Percentiles rank a stretch among this genome's conserved stretches.
Conservation (phyloP, 2,888 invertebrate genomes). For the Liposcelis brunnea region DNA sequence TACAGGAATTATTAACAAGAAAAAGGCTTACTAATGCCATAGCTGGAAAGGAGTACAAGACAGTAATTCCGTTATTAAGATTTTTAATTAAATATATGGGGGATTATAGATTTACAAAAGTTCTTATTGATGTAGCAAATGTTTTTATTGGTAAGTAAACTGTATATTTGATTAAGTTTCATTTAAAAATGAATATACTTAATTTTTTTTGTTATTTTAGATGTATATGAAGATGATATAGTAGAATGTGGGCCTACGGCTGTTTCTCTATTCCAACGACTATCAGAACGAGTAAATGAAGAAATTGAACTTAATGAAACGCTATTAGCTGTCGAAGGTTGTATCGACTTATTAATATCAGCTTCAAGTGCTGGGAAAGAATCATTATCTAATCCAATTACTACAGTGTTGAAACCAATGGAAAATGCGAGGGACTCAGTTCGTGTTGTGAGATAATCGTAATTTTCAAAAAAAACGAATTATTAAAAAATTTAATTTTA, state of each 20-base stretch:
- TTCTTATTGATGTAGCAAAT: constrained; percentile 55
- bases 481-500: no score
- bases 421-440: no score
- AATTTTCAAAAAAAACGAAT: no score
- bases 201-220: constrained; percentile 19
- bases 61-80: constrained; percentile 45
- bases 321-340: constrained; percentile 48
- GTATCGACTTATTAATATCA: constrained; percentile 45
- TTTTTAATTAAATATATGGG: constrained; percentile 61
- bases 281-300: constrained; percentile 41
- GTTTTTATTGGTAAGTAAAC: constrained; percentile 51
- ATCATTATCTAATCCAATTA: no score
- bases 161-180: no score
- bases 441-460: no score
- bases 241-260: constrained; percentile 42
- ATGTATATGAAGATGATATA: constrained; percentile 51
- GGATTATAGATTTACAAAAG: constrained; percentile 53
- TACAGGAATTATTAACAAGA: constrained; percentile 74
- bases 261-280: constrained; percentile 38
- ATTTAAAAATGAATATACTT: constrained; percentile 7
- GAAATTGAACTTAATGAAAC: constrained; percentile 51
- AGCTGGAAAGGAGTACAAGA: constrained; percentile 47
- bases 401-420: no score
- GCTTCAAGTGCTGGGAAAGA: constrained; percentile 27
- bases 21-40: constrained; percentile 61